These are phyloP conservation scores for Budorcas taxicolor DNA, from an alignment of 2,113 vertebrate species.

Conservation along the genomic window DNA sequence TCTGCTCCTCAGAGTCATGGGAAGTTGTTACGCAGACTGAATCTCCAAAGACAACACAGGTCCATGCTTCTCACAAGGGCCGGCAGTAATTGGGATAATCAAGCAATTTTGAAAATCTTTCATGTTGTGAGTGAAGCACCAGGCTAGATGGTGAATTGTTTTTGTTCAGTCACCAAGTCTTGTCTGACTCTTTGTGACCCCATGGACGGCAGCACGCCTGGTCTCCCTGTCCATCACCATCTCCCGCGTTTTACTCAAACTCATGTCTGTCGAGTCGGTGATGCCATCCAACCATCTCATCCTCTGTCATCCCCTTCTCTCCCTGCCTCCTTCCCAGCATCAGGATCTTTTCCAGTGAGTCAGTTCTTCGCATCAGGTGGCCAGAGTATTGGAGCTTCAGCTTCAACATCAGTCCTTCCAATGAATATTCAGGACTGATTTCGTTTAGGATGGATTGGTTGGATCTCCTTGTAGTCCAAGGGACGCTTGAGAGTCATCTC, in stretches of 20 bases:
- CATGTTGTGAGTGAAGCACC: neutral
- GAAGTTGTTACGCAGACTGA: neutral
- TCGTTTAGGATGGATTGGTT: neutral
- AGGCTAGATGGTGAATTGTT: neutral
- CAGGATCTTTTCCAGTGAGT: neutral
- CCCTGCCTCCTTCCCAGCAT: neutral
- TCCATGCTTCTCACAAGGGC: neutral
- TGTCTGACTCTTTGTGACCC: accelerated
- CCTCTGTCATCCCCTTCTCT: neutral
- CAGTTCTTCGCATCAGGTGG: neutral
- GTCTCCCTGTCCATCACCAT: neutral
- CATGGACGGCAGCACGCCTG: neutral
- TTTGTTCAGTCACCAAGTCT: neutral
- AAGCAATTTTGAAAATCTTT: neutral
- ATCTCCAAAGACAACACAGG: neutral
- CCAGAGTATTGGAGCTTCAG: neutral
- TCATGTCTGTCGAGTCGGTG: neutral
- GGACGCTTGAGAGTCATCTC: neutral
- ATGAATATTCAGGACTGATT: neutral
- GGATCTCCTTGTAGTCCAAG: neutral
- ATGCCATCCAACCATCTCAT: neutral
- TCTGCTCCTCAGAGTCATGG: neutral
- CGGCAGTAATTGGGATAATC: neutral
- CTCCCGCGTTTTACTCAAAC: accelerated
- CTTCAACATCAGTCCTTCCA: neutral